These are phyloP conservation scores for Mythimna loreyi DNA, from an alignment of 2,888 invertebrate genomes.

Conservation along the genomic window DNA sequence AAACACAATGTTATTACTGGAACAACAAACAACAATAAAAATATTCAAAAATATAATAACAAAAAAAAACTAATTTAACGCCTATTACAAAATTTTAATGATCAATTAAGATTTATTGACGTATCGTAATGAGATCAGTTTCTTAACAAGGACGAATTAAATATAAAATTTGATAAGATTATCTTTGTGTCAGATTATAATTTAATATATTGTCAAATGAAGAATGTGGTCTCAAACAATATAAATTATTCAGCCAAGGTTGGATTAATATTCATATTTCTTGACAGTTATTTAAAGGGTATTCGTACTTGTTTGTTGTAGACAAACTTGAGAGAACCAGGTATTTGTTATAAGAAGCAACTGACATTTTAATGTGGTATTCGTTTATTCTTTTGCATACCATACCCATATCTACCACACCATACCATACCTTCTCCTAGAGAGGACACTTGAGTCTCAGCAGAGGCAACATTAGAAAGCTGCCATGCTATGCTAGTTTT, in stretches of 20 bases:
- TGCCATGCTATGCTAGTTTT: too few species aligned
- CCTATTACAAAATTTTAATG: constrained; percentile 24
- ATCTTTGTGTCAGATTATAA: constrained; percentile 70
- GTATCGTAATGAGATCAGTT: constrained; percentile 40
- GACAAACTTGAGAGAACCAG: not conserved
- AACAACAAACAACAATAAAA: constrained; percentile 4
- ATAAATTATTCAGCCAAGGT: constrained; percentile 72
- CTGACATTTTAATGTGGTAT: constrained; percentile 25
- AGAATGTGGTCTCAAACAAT: constrained; percentile 67
- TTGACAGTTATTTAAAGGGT: constrained; percentile 23
- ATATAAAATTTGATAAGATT: constrained; percentile 53
- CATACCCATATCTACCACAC: too few species aligned
- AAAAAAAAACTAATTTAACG: constrained; percentile 21
- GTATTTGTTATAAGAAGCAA: not conserved
- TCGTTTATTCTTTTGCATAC: not conserved
- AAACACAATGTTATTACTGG: not conserved
- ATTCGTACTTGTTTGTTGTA: constrained; percentile 28
- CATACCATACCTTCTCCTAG: too few species aligned
- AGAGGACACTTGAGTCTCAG: too few species aligned
- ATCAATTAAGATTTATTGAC: constrained; percentile 35
- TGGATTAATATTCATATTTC: constrained; percentile 70
- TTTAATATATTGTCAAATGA: constrained; percentile 62
- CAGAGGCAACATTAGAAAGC: too few species aligned
- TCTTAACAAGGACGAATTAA: constrained; percentile 48
- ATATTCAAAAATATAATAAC: not conserved